Evolutionary conservation across 2,797 vertebrate species (phyloP).

Genomic region (Mus spretus): DNA sequence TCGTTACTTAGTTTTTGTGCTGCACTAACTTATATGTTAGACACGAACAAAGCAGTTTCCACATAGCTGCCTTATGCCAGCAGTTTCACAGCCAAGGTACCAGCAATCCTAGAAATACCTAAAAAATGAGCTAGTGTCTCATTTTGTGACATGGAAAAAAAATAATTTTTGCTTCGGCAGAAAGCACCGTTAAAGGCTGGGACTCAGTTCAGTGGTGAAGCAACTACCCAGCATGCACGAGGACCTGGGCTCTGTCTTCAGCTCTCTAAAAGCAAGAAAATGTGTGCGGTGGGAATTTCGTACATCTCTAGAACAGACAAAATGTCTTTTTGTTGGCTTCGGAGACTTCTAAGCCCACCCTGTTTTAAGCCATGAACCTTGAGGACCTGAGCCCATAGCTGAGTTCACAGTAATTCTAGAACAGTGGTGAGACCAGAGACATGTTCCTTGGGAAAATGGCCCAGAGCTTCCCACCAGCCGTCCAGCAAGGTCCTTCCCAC

Average conservation of each 20-base stretch:
- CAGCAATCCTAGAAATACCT: background rate
- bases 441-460: background rate
- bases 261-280: background rate
- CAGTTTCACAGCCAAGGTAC: background rate
- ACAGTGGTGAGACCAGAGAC: background rate
- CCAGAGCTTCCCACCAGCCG: background rate
- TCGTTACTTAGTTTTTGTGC: background rate
- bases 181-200: background rate
- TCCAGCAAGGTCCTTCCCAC: background rate
- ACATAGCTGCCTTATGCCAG: background rate
- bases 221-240: background rate
- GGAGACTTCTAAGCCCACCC: background rate
- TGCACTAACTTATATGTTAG: background rate
- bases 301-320: background rate
- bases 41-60: background rate
- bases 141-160: background rate
- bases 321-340: background rate
- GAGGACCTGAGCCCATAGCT: background rate
- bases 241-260: background rate
- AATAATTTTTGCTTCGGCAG: conserved; percentile 7
- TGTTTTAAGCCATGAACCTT: background rate
- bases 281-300: background rate
- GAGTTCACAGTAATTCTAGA: background rate
- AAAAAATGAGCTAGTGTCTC: background rate
- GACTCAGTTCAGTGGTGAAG: background rate